Conservation (phyloP, 2,888 invertebrate species). For the Macropis europaea region DNA sequence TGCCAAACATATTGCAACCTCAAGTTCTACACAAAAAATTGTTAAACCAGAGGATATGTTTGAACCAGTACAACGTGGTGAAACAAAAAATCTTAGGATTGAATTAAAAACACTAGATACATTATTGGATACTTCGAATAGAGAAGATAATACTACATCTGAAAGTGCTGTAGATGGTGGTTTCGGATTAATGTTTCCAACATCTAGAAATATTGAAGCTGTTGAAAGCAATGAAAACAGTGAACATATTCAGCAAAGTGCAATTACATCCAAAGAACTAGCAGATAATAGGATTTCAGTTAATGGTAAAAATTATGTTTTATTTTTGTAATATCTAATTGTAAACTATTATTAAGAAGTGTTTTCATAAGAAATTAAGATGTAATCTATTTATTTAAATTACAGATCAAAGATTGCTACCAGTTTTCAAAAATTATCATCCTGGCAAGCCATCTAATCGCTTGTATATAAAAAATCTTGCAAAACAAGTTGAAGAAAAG, state of each 20-base stretch:
- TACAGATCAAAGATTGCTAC: slow-evolving; percentile 85
- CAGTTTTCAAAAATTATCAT: slow-evolving; percentile 93
- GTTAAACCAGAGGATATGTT: slow-evolving; percentile 82
- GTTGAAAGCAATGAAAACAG: slow-evolving; percentile 45
- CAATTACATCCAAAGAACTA: slow-evolving; percentile 85
- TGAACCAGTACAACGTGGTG: slow-evolving; percentile 80
- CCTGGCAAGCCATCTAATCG: slow-evolving; percentile 90
- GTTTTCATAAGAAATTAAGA: neutral
- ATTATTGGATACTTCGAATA: slow-evolving; percentile 52
- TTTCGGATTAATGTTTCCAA: slow-evolving; percentile 75
- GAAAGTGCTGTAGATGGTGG: slow-evolving; percentile 64
- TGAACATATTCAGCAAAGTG: slow-evolving; percentile 70
- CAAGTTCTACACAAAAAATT: slow-evolving; percentile 66
- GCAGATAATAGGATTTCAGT: slow-evolving; percentile 85
- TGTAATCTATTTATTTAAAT: slow-evolving; percentile 37
- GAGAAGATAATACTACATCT: slow-evolving; percentile 21
- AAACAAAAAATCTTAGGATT: slow-evolving; percentile 80
- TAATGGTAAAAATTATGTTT: slow-evolving; percentile 79
- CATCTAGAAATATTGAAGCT: slow-evolving; percentile 63
- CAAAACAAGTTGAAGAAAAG: slow-evolving; percentile 88
- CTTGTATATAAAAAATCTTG: slow-evolving; percentile 95
- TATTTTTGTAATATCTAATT: slow-evolving; percentile 3
- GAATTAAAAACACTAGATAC: slow-evolving; percentile 81
- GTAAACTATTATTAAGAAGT: too few species aligned
- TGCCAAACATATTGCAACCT: slow-evolving; percentile 75